phyloP scores from a whole-genome alignment of 2,888 invertebrate species.

The Muschampia plurimacula region DNA sequence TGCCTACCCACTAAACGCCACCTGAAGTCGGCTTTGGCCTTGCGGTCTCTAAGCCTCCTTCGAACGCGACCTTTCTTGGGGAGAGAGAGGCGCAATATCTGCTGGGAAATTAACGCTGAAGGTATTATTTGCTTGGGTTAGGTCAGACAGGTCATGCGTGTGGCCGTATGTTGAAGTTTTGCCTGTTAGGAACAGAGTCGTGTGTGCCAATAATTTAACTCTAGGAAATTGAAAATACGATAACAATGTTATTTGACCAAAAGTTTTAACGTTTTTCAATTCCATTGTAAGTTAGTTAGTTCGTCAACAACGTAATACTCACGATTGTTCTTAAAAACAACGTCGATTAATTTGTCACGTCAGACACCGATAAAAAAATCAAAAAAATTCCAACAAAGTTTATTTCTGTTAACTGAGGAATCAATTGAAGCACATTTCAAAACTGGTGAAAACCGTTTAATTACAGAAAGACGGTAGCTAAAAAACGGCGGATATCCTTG shows the following conservation, averaged over 20 bases:
- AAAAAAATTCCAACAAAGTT: conserved; percentile 19
- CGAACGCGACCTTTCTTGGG: too few relatives aligned
- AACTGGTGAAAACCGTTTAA: conserved; percentile 37
- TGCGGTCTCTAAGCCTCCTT: too few relatives aligned
- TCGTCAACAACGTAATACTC: neutral
- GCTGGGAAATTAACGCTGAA: too few relatives aligned
- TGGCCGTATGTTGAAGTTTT: neutral
- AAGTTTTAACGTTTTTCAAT: neutral
- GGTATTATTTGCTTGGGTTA: too few relatives aligned
- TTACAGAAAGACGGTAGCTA: conserved; percentile 42
- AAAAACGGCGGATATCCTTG: conserved; percentile 46
- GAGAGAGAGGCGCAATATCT: too few relatives aligned
- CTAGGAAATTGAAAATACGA: too few relatives aligned
- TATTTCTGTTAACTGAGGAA: conserved; percentile 28
- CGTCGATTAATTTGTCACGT: conserved; percentile 31
- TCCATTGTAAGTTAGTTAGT: neutral
- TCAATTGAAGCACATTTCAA: conserved; percentile 24
- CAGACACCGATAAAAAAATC: neutral
- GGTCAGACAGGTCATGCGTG: too few relatives aligned
- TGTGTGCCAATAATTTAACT: neutral
- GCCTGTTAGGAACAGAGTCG: neutral
- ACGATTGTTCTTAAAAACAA: conserved; percentile 1
- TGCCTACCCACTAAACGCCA: too few relatives aligned
- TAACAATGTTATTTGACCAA: neutral
- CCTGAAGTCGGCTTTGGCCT: too few relatives aligned